Base-by-base conservation (phyloP, 2,113 vertebrate genomes). In the Nycticryphes semicollaris region DNA sequence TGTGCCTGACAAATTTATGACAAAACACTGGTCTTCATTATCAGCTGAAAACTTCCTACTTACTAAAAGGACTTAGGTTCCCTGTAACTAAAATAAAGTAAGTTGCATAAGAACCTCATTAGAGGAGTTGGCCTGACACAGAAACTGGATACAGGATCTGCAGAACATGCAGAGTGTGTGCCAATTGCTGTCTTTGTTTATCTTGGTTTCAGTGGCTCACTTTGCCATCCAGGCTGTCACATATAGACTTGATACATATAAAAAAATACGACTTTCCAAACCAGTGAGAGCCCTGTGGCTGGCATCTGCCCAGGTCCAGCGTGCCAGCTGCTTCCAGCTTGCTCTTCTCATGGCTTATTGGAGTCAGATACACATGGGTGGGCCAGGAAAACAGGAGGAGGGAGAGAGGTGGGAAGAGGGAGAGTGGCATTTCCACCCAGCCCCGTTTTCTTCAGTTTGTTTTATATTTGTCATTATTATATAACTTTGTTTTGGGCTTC, bases 321-420 rank as follows among this genome's bases (percentile, higher is more conserved):
- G 1, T 95, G 91, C 81, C 92, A 95, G 39, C 75, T 86, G 76
- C 87, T 84, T 92, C 83, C 74, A 87, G 85, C 63, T 41, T 93
- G 67, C 39, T 96, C 84, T 93, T 95, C 90, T 89, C 86, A 48
- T 90, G 89, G 80, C 63, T 93, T 94, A 67, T 66, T 91, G 56
- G 53, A 91, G 63, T 74, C 59, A 87, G 33, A 51, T 56, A 87
- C 43, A 77, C 37, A n/a, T 13, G 66, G 68, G 78, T 88, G 85
- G 93, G 90, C 83, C 69, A 74, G 80, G 47, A 67, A 48, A 69
- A 88, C 47, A 76, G 37, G 24, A 84, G 47, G 21, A 74, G 39
- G 35, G 77, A 75, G 57, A 2, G 7, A 59, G 51, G 68, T 1
- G 0, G 83, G 30, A 43, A 73, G 56, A 41, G 10, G 30, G 21